A percentile compares a stretch with the other conserved stretches of the same genome.
These are phyloP conservation scores for Motacilla alba DNA, from an alignment of 2,113 vertebrate genomes.

Conservation along the genomic window DNA sequence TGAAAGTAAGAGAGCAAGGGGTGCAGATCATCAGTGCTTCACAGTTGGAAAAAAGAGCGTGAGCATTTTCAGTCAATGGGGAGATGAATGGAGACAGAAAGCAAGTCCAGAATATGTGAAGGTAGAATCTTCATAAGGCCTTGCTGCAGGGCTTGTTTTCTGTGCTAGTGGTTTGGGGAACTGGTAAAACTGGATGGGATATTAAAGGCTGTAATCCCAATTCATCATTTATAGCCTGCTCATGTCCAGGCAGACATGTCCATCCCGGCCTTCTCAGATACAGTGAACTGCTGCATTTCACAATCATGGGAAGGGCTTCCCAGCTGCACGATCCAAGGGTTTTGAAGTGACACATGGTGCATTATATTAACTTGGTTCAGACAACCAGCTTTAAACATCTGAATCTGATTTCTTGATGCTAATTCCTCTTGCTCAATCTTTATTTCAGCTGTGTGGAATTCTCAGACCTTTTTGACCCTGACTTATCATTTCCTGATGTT, in stretches of 20 bases:
- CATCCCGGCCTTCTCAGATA: neutral
- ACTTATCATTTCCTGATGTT: slow-evolving; percentile 1
- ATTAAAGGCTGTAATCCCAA: neutral
- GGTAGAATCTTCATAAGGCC: neutral
- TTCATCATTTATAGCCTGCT: slow-evolving; percentile 25
- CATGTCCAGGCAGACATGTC: neutral
- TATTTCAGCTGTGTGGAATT: slow-evolving; percentile 56
- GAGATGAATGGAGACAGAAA: neutral
- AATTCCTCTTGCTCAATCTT: slow-evolving; percentile 66
- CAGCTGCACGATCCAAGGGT: slow-evolving; percentile 36
- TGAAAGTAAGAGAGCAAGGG: neutral
- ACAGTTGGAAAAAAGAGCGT: accelerated
- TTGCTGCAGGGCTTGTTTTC: neutral
- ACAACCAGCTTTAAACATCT: slow-evolving; percentile 60
- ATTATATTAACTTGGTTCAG: slow-evolving; percentile 53
- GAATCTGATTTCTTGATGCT: slow-evolving; percentile 63
- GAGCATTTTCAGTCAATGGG: neutral
- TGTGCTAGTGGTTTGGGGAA: neutral
- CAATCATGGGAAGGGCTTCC: slow-evolving; percentile 53
- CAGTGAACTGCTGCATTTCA: neutral
- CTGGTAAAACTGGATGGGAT: neutral
- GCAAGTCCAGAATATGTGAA: neutral
- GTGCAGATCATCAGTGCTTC: neutral
- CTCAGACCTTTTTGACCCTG: slow-evolving; percentile 23
- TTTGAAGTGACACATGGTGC: slow-evolving; percentile 66